Base-by-base conservation (phyloP, 2,888 invertebrate species). In the Epiperipatus broadwayi region DNA sequence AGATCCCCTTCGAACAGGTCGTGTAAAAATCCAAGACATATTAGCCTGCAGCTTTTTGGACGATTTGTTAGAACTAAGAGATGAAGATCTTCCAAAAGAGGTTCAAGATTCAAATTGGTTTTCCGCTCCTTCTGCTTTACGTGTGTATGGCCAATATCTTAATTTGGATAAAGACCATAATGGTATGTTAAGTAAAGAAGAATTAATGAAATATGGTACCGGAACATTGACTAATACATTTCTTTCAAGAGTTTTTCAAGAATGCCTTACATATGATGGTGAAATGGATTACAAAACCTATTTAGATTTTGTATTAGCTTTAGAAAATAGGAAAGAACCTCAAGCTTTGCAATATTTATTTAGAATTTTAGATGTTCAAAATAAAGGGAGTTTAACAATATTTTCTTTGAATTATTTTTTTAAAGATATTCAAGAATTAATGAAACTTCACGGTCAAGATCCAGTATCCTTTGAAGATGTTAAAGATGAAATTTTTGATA, bases 251-350 rank as follows among this genome's bases (percentile, higher is more conserved):
- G 81, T 93, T 0, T 93, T 89, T 62, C 85, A 91, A 57, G 89
- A 89, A 52, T 89, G 85, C 52, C 69, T 89, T 3, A 93, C 91
- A 0, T 91, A 87, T 56, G 81, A 85, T 41, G 61, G 60, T 35
- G 83, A 85, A 60, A 84, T 85, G 80, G 93, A 95, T 61, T 95
- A 91, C 63, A 91, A 91, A 62, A 85, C 87, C 0, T 95, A 87
- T 58, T 64, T 95, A 18, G 89, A 93, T 57, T 75, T 95, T 56
- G 85, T 89, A 0, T 65, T 93, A 21, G 91, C 91, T 0, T 61
- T 91, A 46, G 89, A 91, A 60, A 87, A 91, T 63, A 69, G 84
- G 15, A 71, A 75, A 44, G 89, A 91, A 56, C 83, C 87, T 0
- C 84, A 87, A 48, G 77, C 89, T 0, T 63, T 91, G 18, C 80